Evolutionary conservation across 1,140 invertebrate genomes (phyloP), one percentile per base, ranked within the genome.

Genomic region (Ostrea edulis): DNA sequence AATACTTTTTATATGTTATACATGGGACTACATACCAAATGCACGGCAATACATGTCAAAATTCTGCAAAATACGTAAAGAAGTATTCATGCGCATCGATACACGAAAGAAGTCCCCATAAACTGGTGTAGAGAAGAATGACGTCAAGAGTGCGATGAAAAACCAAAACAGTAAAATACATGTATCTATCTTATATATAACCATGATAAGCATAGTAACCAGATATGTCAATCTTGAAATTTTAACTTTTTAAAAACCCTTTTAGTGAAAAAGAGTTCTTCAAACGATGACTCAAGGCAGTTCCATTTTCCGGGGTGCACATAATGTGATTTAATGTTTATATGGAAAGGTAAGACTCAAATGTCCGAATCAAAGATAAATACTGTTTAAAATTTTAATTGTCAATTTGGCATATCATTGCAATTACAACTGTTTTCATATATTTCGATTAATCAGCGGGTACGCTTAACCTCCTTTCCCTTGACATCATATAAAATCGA

Each of bases 1-100:
- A 62, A 17, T 62, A 62, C n/a, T 7, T 20, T 62, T 5, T 0
- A 20, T 17, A 62, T 20, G 7, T 62, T 17, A 20, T 62, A 11
- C 55, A 58, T 58, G 12, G 3, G 55, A 58, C 55, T 58, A 62
- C 17, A 62, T n/a, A 62, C 5, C 55, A 62, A n/a, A 20, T 20
- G n/a, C n/a, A 62, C 7, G 0, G 7, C 17, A 62, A 5, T 44
- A 44, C 35, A 44, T 44, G 5, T 44, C 5, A 5, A 44, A 44
- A 44, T 44, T 44, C 35, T 44, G 35, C 35, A 44, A 44, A 44
- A 44, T 44, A 44, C 35, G 5, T 44, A 44, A 44, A 44, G 35
- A 14, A 29, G 68, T 77, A 77, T 77, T 77, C 22, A 77, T 77
- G 68, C 68, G 68, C 68, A 77, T 77, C 68, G 68, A 77, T 77